Evolutionary conservation across 2,888 invertebrate genomes (phyloP), one percentile per base, ranked within the genome.

Genomic region (Cephalotes varians): DNA sequence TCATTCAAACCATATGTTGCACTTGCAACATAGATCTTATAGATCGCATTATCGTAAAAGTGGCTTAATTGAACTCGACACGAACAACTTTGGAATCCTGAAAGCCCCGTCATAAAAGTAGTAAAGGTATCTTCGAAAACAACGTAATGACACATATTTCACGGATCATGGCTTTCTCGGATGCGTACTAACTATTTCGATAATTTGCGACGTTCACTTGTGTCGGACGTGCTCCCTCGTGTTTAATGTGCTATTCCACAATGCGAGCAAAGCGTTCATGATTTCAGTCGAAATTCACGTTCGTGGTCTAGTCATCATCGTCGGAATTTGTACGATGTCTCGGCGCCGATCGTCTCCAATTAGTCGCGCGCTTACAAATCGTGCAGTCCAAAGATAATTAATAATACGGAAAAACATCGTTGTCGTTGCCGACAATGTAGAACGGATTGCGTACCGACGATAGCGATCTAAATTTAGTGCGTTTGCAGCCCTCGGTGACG

Each of bases 161-260:
- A 90, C 67, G 84, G 81, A 51, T 37, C 79, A 79, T 81, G 82
- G 60, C 72, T 85, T 84, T 80, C 81, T 82, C 82, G 85, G 72
- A 84, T 81, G 81, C 84, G 85, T 65, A 65, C 82, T 81, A 87
- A 87, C 87, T 89, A 89, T 89, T 89, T 90, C 87, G 89, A 89
- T 83, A 85, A 81, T 90, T 83, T 84, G 34, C 85, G 87, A 82
- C 86, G 79, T 82, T 82, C 81, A 82, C 81, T 79, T 76, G 77
- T 81, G 88, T 88, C 86, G 40, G 77, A 82, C 67, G 64, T 51
- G 84, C 83, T 65, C 83, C 77, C 80, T 76, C 82, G 81, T 72
- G 40, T 47, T 54, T 81, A 82, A 82, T 85, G 74, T 77, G 79
- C 85, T 81, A 81, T 79, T 85, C 85, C 79, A 81, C 83, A 82